A percentile compares a stretch with the other conserved stretches of the same genome.
Evolutionary conservation across 2,888 invertebrate genomes (phyloP).

Genomic region (Abscondita cerata): DNA sequence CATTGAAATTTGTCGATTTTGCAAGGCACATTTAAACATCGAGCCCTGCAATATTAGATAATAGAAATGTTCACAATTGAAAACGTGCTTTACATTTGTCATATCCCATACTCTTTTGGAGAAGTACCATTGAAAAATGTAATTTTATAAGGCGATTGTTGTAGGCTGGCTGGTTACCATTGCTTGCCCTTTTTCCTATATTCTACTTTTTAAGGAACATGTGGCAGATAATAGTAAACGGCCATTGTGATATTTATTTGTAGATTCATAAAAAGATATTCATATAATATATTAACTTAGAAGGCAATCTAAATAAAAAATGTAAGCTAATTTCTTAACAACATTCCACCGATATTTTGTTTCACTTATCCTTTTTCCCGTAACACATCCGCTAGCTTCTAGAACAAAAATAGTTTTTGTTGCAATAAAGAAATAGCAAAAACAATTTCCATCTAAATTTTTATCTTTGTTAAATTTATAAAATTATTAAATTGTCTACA

Average conservation of each 20-base stretch:
- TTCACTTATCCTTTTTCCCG: background rate
- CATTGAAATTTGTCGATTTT: constrained; percentile 28
- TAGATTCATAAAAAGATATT: constrained; percentile 38
- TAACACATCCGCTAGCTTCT: too few species aligned
- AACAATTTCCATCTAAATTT: too few species aligned
- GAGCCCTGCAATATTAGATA: constrained; percentile 28
- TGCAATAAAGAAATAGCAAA: too few species aligned
- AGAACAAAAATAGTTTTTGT: too few species aligned
- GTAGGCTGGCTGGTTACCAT: constrained; percentile 42
- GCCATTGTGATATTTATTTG: constrained; percentile 50
- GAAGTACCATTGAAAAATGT: constrained; percentile 32
- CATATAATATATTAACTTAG: constrained; percentile 26
- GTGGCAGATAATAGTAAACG: constrained; percentile 44
- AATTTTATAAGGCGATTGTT: constrained; percentile 39
- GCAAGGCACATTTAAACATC: constrained; percentile 29
- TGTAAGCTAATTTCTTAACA: constrained; percentile 28
- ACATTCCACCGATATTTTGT: background rate
- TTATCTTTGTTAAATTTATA: too few species aligned
- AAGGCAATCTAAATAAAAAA: constrained; percentile 32
- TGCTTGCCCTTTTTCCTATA: constrained; percentile 38
- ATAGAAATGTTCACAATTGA: constrained; percentile 31
- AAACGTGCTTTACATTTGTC: constrained; percentile 45
- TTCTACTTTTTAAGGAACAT: constrained; percentile 34
- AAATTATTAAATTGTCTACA: too few species aligned
- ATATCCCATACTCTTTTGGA: constrained; percentile 38